phyloP scores from a whole-genome alignment of 2,888 invertebrate genomes.

The Eledona agricola region DNA sequence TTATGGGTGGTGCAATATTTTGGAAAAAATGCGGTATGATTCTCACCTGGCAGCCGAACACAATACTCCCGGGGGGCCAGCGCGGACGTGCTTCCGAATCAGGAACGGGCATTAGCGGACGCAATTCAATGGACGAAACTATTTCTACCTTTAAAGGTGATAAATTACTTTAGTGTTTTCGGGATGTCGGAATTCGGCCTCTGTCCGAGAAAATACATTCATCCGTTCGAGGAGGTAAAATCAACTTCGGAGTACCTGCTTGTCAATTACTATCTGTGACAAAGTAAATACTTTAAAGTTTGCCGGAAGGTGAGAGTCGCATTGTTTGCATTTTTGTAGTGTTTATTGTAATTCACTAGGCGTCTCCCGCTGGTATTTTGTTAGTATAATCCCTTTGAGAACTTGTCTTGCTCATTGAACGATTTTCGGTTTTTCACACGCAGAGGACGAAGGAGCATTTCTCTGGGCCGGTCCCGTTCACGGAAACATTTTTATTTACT shows the following conservation, averaged over 20 bases:
- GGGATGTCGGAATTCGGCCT: conserved; percentile 14
- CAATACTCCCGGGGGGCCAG: conserved; percentile 32
- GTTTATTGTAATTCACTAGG: conserved; percentile 36
- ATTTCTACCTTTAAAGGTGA: conserved; percentile 22
- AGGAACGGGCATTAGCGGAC: conserved; percentile 33
- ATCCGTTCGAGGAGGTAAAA: conserved; percentile 5
- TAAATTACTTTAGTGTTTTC: conserved; percentile 27
- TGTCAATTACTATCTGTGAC: conserved; percentile 36
- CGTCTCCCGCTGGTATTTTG: conserved; percentile 33
- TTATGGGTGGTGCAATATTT: conserved; percentile 22
- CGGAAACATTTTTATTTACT: conserved; percentile 4
- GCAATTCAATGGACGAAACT: conserved; percentile 19
- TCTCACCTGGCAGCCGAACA: conserved; percentile 24
- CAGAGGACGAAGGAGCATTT: too few relatives aligned
- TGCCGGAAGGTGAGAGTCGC: conserved; percentile 35
- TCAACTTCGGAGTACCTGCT: conserved; percentile 28
- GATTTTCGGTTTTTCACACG: conserved; percentile 20
- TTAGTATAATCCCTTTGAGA: conserved; percentile 30
- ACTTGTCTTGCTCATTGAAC: conserved; percentile 21
- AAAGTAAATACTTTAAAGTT: conserved; percentile 34
- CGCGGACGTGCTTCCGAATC: conserved; percentile 38
- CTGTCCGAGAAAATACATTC: conserved; percentile 6
- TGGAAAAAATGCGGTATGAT: too few relatives aligned
- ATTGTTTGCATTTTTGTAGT: conserved; percentile 38
- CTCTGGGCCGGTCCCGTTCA: conserved; percentile 1